These are phyloP conservation scores for Ascidia mentula DNA, from an alignment of 23 tunicate species.

Conservation along the genomic window DNA sequence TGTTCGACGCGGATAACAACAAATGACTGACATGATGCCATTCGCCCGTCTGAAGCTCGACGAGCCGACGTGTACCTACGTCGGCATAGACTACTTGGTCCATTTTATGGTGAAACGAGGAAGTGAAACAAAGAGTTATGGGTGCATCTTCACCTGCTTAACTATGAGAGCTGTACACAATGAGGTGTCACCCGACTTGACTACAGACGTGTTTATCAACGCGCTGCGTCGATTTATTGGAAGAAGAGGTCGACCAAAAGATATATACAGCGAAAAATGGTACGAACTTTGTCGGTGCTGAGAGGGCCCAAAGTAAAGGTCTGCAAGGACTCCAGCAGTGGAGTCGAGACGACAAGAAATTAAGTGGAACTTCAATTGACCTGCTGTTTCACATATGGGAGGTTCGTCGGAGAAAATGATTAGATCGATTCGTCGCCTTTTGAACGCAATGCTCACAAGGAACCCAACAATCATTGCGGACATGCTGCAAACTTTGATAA, in stretches of 20 bases:
- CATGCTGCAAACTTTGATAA: too few relatives aligned
- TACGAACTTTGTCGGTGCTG: conserved; percentile 36
- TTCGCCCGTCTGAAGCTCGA: too few relatives aligned
- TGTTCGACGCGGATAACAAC: too few relatives aligned
- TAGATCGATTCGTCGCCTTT: too few relatives aligned
- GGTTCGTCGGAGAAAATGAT: too few relatives aligned
- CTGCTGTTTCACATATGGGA: conserved; percentile 18
- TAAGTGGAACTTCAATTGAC: conserved; percentile 7
- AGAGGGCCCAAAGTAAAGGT: not conserved
- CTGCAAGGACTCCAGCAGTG: too few relatives aligned
- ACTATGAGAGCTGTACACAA: not conserved
- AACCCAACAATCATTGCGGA: too few relatives aligned
- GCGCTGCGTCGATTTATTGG: conserved; percentile 1
- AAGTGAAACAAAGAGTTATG: not conserved
- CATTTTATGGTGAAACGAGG: too few relatives aligned
- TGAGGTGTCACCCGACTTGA: conserved; percentile 1
- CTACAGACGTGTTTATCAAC: conserved; percentile 2
- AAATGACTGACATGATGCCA: too few relatives aligned
- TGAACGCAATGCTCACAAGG: too few relatives aligned
- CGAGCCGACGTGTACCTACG: too few relatives aligned
- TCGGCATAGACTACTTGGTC: too few relatives aligned
- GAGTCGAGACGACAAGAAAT: not conserved
- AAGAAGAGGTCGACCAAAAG: conserved; percentile 22
- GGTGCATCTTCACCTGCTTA: conserved; percentile 10
- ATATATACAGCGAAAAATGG: conserved; percentile 24